These are phyloP conservation scores for Ahaetulla prasina DNA, from an alignment of 2,113 vertebrate species.

Conservation along the genomic window DNA sequence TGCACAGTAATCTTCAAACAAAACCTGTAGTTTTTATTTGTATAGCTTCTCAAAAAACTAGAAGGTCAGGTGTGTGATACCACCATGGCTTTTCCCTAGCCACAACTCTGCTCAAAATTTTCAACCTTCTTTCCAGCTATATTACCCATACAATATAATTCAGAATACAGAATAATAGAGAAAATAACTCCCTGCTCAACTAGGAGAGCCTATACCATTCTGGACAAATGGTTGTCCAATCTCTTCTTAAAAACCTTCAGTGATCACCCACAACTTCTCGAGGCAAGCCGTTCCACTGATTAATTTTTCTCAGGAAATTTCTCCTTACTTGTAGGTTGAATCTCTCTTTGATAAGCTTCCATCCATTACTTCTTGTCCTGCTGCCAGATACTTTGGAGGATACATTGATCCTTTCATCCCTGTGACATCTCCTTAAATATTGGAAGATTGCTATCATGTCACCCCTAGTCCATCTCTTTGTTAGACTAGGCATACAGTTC, in stretches of 20 bases:
- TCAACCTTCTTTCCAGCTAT: background rate
- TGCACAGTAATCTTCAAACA: background rate
- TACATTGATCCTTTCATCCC: background rate
- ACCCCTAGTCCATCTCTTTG: background rate
- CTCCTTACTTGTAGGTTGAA: background rate
- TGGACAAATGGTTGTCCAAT: background rate
- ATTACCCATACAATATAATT: background rate
- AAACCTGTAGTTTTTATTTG: background rate
- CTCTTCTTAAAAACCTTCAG: background rate
- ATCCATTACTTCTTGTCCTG: background rate
- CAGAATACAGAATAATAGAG: background rate
- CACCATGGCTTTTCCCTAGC: background rate
- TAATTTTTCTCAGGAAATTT: background rate
- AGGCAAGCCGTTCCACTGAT: background rate
- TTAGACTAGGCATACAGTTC: background rate
- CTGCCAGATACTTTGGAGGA: background rate
- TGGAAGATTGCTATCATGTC: background rate
- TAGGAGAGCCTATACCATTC: background rate
- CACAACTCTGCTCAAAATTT: background rate
- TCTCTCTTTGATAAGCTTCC: background rate
- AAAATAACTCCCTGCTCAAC: background rate
- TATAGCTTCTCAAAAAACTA: background rate
- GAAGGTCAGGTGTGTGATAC: background rate
- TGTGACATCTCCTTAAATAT: background rate
- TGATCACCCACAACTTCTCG: background rate